phyloP scores from a whole-genome alignment of 2,797 vertebrate species.

The Mallotus villosus region DNA sequence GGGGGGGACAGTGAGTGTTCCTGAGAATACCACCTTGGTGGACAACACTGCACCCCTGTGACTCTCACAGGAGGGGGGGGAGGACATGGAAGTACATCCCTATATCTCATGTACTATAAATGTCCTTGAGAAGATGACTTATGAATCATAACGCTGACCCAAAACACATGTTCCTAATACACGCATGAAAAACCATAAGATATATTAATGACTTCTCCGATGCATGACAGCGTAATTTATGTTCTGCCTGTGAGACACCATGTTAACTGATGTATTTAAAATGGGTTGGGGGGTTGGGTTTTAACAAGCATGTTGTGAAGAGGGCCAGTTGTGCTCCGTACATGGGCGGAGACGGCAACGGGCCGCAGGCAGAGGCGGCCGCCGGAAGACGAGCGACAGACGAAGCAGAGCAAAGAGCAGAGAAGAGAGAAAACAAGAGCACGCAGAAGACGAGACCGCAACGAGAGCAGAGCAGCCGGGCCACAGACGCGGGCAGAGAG shows the following conservation, averaged over 20 bases:
- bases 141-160: background rate
- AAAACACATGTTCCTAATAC: conserved; percentile 25
- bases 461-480: too few relatives aligned
- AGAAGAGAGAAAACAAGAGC: too few relatives aligned
- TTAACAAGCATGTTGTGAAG: conserved; percentile 4
- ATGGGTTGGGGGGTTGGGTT: conserved; percentile 3
- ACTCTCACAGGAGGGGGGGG: background rate
- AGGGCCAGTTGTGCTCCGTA: conserved; percentile 29
- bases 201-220: conserved; percentile 13
- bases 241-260: background rate
- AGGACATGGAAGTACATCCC: background rate
- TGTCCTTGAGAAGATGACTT: background rate
- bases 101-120: background rate
- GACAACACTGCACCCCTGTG: background rate
- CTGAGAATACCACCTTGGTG: background rate
- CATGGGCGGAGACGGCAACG: too few relatives aligned
- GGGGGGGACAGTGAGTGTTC: background rate
- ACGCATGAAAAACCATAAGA: conserved; percentile 25
- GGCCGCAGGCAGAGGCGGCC: too few relatives aligned
- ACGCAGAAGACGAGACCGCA: too few relatives aligned
- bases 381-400: too few relatives aligned
- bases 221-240: background rate
- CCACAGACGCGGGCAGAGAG: too few relatives aligned
- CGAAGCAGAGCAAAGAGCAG: too few relatives aligned
- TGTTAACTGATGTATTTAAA: conserved; percentile 9